Conservation (phyloP, 1,140 invertebrate species). For the Zaprionus inermis region DNA sequence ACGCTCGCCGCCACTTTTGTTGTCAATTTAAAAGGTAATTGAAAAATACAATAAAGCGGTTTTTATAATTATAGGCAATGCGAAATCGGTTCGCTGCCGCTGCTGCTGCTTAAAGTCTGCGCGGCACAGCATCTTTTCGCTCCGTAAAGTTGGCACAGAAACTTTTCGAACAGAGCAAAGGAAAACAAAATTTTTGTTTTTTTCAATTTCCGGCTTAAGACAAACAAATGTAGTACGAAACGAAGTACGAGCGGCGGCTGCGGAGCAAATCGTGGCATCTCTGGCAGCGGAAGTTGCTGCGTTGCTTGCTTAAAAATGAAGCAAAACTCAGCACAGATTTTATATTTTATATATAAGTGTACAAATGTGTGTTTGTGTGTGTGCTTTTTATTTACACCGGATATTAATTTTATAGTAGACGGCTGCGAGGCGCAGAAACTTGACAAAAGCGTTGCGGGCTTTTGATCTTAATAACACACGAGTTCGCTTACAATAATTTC, state of each 20-base stretch:
- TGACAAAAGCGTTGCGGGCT: conserved; percentile 70
- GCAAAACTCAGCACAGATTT: conserved; percentile 4
- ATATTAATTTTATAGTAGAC: conserved; percentile 81
- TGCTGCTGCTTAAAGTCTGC: background rate
- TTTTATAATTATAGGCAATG: conserved; percentile 67
- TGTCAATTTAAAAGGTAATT: conserved; percentile 82
- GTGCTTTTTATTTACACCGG: conserved; percentile 77
- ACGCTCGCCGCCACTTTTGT: conserved; percentile 63
- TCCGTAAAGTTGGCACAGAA: conserved; percentile 53
- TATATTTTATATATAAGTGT: background rate
- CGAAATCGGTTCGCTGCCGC: background rate
- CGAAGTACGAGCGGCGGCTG: conserved; percentile 23
- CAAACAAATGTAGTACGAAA: conserved; percentile 75
- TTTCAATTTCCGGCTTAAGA: conserved; percentile 82
- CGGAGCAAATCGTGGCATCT: conserved; percentile 28
- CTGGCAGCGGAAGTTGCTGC: conserved; percentile 68
- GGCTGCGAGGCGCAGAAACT: conserved; percentile 50
- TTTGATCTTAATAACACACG: conserved; percentile 65
- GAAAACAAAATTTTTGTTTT: conserved; percentile 70
- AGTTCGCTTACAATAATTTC: conserved; percentile 67
- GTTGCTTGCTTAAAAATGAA: conserved; percentile 68
- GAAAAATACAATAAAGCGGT: conserved; percentile 81
- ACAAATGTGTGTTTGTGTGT: background rate
- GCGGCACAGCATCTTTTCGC: background rate
- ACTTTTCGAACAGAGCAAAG: conserved; percentile 64